Evolutionary conservation across 2,888 invertebrate species (phyloP), one percentile per base, ranked within the genome.

Genomic region (Melanostoma mellinum): DNA sequence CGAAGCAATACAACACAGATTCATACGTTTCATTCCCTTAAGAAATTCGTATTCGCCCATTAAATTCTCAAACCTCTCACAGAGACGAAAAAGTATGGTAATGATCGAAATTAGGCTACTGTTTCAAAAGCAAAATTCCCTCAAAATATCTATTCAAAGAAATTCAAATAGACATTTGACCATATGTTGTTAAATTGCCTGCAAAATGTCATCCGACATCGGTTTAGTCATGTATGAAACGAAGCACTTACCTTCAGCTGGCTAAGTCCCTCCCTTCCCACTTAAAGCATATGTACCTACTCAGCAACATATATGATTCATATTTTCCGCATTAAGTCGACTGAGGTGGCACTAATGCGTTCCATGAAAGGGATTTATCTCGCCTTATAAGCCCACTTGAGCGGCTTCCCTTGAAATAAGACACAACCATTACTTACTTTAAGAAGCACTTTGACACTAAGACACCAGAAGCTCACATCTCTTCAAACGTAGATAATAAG

Each of bases 151-250:
- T 20, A 20, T 20, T 20, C 20, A 20, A 53, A 53, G 20, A 35
- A 48, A 61, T 20, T 48, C 32, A 46, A 61, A 61, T 32, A 35
- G 40, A 53, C 63, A 9, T 8, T 8, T 40, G 46, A 46, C 35
- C n/a, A 48, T 20, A 38, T 40, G 32, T 46, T 73, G 82, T 73
- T 78, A 84, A 84, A 84, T 78, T 78, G 78, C 74, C 74, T 84
- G 74, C 65, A 65, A 84, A 84, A 78, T 69, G 78, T 73, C 82
- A 77, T 55, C 73, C 58, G 63, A 73, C 20, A 20, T 56, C 68
- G 63, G 65, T 53, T 74, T 65, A 84, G 78, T 84, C 82, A 84
- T 84, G 82, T 78, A 84, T 84, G 78, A 84, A 84, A 84, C 58
- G 65, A 84, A 84, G 69, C 74, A 84, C 82, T 84, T 84, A 84